These are phyloP conservation scores for Lethocerus indicus DNA, from an alignment of 1,140 invertebrate genomes.

Conservation along the genomic window DNA sequence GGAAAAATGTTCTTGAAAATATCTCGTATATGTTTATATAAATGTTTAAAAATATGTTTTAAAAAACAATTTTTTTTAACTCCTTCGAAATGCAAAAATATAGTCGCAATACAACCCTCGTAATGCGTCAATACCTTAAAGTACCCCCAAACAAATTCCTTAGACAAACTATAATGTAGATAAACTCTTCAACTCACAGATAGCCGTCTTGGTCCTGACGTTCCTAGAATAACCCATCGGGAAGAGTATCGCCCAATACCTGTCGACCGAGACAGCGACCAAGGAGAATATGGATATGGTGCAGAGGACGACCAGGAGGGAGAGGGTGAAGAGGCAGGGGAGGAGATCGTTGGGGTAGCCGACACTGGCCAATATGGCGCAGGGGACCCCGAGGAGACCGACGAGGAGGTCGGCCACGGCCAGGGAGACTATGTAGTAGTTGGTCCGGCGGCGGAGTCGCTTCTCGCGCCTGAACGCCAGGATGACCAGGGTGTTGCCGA, in stretches of 20 bases:
- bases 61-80: too few species aligned
- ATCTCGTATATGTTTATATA: too few species aligned
- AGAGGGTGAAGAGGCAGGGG: constrained; percentile 73
- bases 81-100: too few species aligned
- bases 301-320: constrained; percentile 68
- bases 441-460: constrained; percentile 59
- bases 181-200: constrained; percentile 62
- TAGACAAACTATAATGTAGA: too few species aligned
- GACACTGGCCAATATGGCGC: constrained; percentile 59
- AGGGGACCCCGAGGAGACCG: constrained; percentile 62
- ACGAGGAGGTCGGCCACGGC: constrained; percentile 72
- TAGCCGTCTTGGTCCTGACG: constrained; percentile 64
- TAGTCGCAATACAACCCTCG: too few species aligned
- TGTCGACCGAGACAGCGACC: constrained; percentile 76
- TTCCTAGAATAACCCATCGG: constrained; percentile 79
- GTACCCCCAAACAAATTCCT: too few species aligned
- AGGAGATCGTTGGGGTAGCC: constrained; percentile 60
- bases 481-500: constrained; percentile 74
- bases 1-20: too few species aligned
- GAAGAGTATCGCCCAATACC: constrained; percentile 81
- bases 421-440: constrained; percentile 81
- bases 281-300: constrained; percentile 84
- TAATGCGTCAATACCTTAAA: too few species aligned
- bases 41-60: too few species aligned
- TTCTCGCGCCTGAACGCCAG: constrained; percentile 62